Conservation (phyloP, 1,140 invertebrate genomes). For the Augochlora pura region DNA sequence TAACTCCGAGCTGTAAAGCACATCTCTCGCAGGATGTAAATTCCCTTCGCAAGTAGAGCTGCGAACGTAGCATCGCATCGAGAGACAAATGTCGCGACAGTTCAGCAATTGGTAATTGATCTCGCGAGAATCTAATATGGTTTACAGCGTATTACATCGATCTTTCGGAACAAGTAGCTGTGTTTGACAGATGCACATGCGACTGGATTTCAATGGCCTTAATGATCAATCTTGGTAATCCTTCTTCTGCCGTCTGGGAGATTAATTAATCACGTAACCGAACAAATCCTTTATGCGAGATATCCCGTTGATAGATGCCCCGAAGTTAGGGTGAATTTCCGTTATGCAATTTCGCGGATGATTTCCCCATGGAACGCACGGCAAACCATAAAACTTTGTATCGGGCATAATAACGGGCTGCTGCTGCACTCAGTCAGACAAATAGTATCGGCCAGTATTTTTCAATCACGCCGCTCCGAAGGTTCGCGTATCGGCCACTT, state of each 20-base stretch:
- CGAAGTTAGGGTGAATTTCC: slow-evolving; percentile 39
- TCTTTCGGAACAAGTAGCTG: not conserved
- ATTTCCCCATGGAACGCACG: slow-evolving; percentile 54
- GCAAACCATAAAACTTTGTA: slow-evolving; percentile 44
- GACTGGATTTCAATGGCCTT: slow-evolving; percentile 27
- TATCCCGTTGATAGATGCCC: slow-evolving; percentile 37
- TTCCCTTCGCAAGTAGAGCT: too few species aligned
- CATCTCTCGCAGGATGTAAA: too few species aligned
- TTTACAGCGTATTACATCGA: not conserved
- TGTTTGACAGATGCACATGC: not conserved
- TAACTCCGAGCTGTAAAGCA: too few species aligned
- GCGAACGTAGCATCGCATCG: too few species aligned
- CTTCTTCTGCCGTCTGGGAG: slow-evolving; percentile 21
- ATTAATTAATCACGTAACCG: slow-evolving; percentile 50
- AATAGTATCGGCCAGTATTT: slow-evolving; percentile 26
- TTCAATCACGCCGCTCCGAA: slow-evolving; percentile 25
- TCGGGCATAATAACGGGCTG: slow-evolving; percentile 36
- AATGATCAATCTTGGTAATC: slow-evolving; percentile 35
- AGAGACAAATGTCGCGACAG: too few species aligned
- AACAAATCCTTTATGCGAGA: slow-evolving; percentile 16
- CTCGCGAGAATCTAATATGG: not conserved
- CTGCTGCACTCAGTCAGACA: not conserved
- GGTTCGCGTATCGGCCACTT: slow-evolving; percentile 18
- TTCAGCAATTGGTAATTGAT: not conserved
- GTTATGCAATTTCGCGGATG: slow-evolving; percentile 58